Evolutionary conservation across 2,888 invertebrate genomes (phyloP), one percentile per base, ranked within the genome.

Genomic region (Metallyticus violacea): DNA sequence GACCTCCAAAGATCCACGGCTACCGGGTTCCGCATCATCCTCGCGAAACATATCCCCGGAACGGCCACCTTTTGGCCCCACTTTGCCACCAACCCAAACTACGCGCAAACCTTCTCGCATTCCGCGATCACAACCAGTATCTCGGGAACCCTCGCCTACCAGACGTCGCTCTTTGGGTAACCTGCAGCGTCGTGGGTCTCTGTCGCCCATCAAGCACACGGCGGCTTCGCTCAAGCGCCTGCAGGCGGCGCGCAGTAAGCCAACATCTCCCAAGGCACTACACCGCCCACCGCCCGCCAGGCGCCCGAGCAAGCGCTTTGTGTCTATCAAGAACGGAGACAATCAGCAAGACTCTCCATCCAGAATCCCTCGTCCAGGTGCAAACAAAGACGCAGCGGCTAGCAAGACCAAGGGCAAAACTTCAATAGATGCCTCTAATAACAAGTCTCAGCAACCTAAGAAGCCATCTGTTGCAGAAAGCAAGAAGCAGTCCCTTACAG

Each of bases 1-100:
- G 87, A 93, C 94, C 22, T 95, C 95, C 88, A 90, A 92, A 84
- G 91, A 93, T 4, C 93, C 94, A 5, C 91, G 91, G 79, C 91
- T 92, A 25, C 90, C 91, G 1, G 40, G 79, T 22, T 87, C 88
- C 62, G 85, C 88, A 1, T 85, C 93, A 22, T 91, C 91, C 62
- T 92, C 92, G 88, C 90, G 88, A 2, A 78, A 93, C n/a, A 91
- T 91, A 30, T 92, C 92, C 88, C 91, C 91, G 22, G 77, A 83
- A 7, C 77, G 94, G 95, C 9, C 95, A 95, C 2, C 95, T 95
- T 88, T 93, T 93, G 90, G 95, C 95, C 40, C 40, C 22, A 22
- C 15, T 62, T 22, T 1, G 40, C 15, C 15, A 15, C 40, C 40
- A 62, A 62, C 9, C 4, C 40, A 62, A 62, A 62, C 40, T 22